Conservation (phyloP, 1,140 invertebrate genomes). For the Drosophila triauraria region DNA sequence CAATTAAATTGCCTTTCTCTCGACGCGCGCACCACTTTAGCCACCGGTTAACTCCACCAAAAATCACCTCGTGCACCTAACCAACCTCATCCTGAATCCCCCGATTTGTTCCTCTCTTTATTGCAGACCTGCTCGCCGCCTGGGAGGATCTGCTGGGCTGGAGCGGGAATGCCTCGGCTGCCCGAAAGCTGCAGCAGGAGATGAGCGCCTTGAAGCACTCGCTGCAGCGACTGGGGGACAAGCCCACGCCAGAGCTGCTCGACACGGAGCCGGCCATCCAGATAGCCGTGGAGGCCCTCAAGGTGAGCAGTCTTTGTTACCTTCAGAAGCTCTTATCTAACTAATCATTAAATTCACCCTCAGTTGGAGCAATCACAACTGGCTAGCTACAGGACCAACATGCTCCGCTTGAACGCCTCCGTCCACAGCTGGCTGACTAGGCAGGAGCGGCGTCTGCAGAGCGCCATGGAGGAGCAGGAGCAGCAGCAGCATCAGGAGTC, state of each 20-base stretch:
- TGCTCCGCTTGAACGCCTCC: conserved; percentile 90
- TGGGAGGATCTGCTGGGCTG: conserved; percentile 83
- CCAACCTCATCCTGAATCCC: conserved; percentile 21
- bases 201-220: conserved; percentile 77
- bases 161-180: conserved; percentile 84
- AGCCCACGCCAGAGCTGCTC: conserved; percentile 67
- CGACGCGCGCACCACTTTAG: conserved; percentile 13
- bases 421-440: conserved; percentile 90
- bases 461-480: conserved; percentile 58
- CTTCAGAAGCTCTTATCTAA: neutral
- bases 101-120: conserved; percentile 14
- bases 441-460: conserved; percentile 85
- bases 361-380: conserved; percentile 89
- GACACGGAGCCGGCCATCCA: conserved; percentile 84
- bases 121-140: conserved; percentile 79
- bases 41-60: conserved; percentile 14
- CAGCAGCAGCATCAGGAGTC: conserved; percentile 56
- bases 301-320: conserved; percentile 48
- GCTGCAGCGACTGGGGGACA: conserved; percentile 71
- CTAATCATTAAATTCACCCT: conserved; percentile 1
- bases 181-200: conserved; percentile 81
- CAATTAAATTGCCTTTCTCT: conserved; percentile 69
- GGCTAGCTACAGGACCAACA: conserved; percentile 89
- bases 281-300: conserved; percentile 76
- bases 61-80: conserved; percentile 9